phyloP scores from a whole-genome alignment of 2,797 vertebrate species.

The Cyclura pinguis region DNA sequence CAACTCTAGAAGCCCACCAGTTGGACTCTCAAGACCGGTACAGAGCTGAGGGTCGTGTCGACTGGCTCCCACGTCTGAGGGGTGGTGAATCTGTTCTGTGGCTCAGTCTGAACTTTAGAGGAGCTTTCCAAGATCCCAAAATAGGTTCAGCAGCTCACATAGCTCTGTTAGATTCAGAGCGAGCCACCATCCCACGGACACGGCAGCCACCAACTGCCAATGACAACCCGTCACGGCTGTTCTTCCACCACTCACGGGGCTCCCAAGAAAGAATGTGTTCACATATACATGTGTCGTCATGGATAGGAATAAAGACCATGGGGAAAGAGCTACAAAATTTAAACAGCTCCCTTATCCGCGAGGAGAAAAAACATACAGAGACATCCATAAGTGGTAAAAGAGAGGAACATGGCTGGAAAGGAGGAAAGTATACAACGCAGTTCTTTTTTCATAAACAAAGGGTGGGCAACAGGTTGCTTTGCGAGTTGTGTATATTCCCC shows the following conservation, averaged over 20 bases:
- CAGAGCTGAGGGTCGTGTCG: too few species aligned
- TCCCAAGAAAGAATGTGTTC: background rate
- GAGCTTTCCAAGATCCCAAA: too few species aligned
- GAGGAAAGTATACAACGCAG: background rate
- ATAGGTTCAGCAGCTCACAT: too few species aligned
- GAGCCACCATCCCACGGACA: too few species aligned
- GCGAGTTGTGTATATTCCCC: too few species aligned
- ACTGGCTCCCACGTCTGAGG: too few species aligned
- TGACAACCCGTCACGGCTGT: background rate
- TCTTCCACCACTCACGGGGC: background rate
- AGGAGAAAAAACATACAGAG: background rate
- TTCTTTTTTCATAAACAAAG: too few species aligned
- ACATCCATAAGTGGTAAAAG: background rate
- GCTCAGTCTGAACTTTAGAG: too few species aligned
- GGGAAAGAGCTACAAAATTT: background rate
- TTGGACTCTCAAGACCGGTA: too few species aligned
- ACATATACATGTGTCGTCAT: background rate
- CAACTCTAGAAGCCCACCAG: background rate
- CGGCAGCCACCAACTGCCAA: background rate
- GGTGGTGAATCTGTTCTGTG: too few species aligned
- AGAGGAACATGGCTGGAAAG: background rate
- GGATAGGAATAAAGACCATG: background rate
- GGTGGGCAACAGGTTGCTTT: background rate
- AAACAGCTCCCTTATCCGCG: too few species aligned
- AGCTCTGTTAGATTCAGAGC: too few species aligned